Evolutionary conservation across 2,888 invertebrate species (phyloP), one percentile per base, ranked within the genome.

Genomic region (Luffia ferchaultella): DNA sequence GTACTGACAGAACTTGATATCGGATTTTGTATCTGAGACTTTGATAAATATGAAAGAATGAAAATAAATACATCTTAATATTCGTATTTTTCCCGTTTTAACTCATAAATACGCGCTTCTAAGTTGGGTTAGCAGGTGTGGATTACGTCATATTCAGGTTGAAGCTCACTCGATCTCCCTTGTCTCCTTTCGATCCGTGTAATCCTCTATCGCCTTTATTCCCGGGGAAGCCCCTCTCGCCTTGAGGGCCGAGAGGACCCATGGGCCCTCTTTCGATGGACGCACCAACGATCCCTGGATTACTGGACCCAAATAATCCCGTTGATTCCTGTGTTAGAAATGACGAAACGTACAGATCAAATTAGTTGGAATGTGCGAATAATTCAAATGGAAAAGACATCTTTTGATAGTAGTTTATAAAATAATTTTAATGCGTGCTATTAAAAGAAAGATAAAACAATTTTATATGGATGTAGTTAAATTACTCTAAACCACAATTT

Each of bases 121-220:
- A n/a, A n/a, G n/a, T n/a, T n/a, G 30, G 30, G 30, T 30, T 41
- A 48, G 40, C 42, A 42, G 20, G 43, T 30, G 43, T 20, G 43
- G 19, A 44, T 49, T 18, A 48, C 41, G 18, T n/a, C 41, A 41
- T 41, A 40, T 42, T 48, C 9, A 7, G 16, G 16, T 44, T 20
- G 61, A 59, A 63, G 82, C 87, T 86, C 68, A 88, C 94, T 76
- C 92, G 88, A 62, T 91, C 91, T 56, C 93, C 93, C 77, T 90
- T 90, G 60, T 86, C 85, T 56, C 92, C 89, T 70, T 88, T 88
- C 54, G 85, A 71, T 53, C 87, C 87, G 49, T 84, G 76, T 74
- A 86, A 83, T 64, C 88, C 88, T 53, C 86, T 79, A 58, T 87
- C 87, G 47, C 90, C 90, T 64, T 87, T 87, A 60, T 76, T 77